Conservation (phyloP, 2,797 vertebrate species). For the Neosilurus hyrtlii region DNA sequence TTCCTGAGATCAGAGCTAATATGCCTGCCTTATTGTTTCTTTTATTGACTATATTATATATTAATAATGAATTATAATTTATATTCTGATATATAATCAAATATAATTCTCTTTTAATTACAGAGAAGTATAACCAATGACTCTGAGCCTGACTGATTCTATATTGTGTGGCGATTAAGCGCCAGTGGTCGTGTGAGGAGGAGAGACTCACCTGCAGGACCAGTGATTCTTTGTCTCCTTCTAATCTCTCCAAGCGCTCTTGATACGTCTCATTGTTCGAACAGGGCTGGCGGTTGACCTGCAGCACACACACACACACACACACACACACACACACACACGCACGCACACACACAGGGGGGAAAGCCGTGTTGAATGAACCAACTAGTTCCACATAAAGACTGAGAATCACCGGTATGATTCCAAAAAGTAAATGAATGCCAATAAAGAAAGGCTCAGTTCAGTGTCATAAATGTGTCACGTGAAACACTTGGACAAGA, state of each 20-base stretch:
- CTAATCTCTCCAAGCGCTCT: conserved; percentile 88
- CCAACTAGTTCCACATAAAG: conserved; percentile 36
- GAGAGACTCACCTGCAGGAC: conserved; percentile 86
- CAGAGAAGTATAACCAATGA: background rate
- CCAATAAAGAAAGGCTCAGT: background rate
- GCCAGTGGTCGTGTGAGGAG: background rate
- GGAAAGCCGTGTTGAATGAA: conserved; percentile 19
- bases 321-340: conserved; percentile 15
- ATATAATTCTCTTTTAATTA: background rate
- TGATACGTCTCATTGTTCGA: conserved; percentile 90
- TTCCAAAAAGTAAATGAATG: background rate
- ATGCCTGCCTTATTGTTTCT: background rate
- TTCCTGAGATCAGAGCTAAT: background rate
- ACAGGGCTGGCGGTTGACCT: conserved; percentile 83
- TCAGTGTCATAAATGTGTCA: background rate
- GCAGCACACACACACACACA: conserved; percentile 49
- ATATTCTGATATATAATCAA: background rate
- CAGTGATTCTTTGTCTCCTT: conserved; percentile 95
- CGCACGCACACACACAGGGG: conserved; percentile 4
- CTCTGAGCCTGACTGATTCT: background rate
- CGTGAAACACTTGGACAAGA: background rate
- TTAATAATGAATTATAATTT: too few relatives aligned
- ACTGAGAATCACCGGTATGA: conserved; percentile 17
- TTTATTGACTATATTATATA: too few relatives aligned
- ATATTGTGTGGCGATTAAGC: conserved; percentile 20